Evolutionary conservation across 1,140 invertebrate genomes (phyloP).

Genomic region (Diuraphis noxia): DNA sequence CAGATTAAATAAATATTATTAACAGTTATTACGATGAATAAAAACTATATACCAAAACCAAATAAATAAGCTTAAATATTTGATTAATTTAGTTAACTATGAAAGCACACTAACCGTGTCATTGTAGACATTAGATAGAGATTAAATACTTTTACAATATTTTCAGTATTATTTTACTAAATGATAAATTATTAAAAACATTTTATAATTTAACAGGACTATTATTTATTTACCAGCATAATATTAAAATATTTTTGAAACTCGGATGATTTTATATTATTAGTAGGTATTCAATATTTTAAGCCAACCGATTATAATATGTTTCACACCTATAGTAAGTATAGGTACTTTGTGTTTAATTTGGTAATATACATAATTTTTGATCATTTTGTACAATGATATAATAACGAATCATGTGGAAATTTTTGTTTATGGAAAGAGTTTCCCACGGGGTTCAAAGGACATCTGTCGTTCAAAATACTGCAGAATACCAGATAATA

Average conservation of each 20-base stretch:
- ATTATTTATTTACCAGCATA: neutral
- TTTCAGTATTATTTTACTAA: neutral
- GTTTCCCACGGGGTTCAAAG: constrained; percentile 45
- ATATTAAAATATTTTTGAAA: neutral
- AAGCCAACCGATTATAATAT: neutral
- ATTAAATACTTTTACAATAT: neutral
- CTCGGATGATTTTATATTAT: neutral
- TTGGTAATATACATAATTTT: constrained; percentile 13
- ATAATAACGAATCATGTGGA: constrained; percentile 28
- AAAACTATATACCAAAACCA: neutral
- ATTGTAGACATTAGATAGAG: neutral
- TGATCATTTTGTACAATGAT: constrained; percentile 23
- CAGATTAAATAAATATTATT: neutral
- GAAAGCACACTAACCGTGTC: neutral
- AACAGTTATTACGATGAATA: neutral
- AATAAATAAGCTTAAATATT: neutral
- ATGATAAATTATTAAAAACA: neutral
- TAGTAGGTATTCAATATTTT: neutral
- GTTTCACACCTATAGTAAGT: neutral
- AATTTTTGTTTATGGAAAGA: constrained; percentile 34
- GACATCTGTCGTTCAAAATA: constrained; percentile 47
- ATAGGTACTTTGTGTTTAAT: neutral
- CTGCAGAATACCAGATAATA: constrained; percentile 14
- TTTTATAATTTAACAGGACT: neutral
- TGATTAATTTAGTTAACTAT: neutral